A percentile compares a stretch with the other conserved stretches of the same genome.
Conservation (phyloP, 1,140 invertebrate species). For the Zelostemma sp. region DNA sequence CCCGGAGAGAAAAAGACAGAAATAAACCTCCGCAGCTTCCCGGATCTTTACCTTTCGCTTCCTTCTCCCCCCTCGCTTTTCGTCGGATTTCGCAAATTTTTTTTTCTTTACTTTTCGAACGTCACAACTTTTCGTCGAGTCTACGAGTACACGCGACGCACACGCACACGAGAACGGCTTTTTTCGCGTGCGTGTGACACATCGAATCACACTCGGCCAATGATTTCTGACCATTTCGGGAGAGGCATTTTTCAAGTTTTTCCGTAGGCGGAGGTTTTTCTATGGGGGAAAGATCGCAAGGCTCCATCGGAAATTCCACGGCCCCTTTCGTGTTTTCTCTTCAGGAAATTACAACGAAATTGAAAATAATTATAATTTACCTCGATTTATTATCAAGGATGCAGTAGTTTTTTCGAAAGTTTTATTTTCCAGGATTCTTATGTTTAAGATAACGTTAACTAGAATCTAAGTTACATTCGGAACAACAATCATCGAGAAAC, state of each 20-base stretch:
- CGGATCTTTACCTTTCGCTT: conserved; percentile 28
- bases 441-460: conserved; percentile 18
- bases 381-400: conserved; percentile 20
- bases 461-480: conserved; percentile 4
- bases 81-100: background rate
- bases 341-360: too few species aligned
- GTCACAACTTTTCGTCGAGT: too few species aligned
- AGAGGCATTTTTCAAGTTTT: conserved; percentile 38
- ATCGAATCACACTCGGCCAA: conserved; percentile 39
- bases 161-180: background rate
- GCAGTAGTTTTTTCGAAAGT: conserved; percentile 2
- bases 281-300: too few species aligned
- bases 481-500: conserved; percentile 21
- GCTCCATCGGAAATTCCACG: too few species aligned
- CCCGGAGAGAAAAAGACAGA: conserved; percentile 14
- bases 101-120: conserved; percentile 1
- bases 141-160: background rate
- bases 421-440: conserved; percentile 15
- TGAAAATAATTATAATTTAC: too few species aligned
- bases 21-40: background rate
- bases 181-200: conserved; percentile 2
- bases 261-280: conserved; percentile 39
- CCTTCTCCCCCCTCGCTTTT: background rate
- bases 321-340: too few species aligned
- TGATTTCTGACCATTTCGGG: conserved; percentile 42